Evolutionary conservation across 2,888 invertebrate species (phyloP).

Genomic region (Trachelus troglodyta): DNA sequence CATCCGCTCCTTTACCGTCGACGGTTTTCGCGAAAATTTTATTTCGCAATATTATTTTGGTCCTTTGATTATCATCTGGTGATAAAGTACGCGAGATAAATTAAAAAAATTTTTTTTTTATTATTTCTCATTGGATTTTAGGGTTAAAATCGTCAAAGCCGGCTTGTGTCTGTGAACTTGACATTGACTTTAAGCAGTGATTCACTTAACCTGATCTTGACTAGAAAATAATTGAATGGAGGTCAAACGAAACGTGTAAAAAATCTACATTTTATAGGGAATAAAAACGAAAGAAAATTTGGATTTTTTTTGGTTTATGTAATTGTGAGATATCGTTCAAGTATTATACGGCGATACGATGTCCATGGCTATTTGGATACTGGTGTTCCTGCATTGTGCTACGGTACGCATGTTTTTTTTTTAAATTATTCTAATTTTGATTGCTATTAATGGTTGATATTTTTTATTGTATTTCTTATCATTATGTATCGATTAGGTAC

Average conservation of each 20-base stretch:
- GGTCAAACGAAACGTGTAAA: not conserved
- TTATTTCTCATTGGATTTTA: not conserved
- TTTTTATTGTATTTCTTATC: not conserved
- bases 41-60: not conserved
- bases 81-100: not conserved
- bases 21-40: not conserved
- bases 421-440: not conserved
- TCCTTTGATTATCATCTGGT: not conserved
- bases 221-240: not conserved
- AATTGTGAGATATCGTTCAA: not conserved
- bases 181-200: not conserved
- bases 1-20: conserved; percentile 42
- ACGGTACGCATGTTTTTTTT: not conserved
- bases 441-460: not conserved
- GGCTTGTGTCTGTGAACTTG: not conserved
- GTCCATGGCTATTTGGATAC: not conserved
- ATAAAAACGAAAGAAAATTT: not conserved
- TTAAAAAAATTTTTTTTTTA: not conserved
- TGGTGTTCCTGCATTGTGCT: not conserved
- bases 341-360: not conserved
- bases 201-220: not conserved
- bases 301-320: not conserved
- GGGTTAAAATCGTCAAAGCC: not conserved
- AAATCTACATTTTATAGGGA: not conserved
- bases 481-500: not conserved